Percentiles rank a stretch among this genome's conserved stretches.
phyloP scores from a whole-genome alignment of 2,797 vertebrate genomes.

The Ataeniobius toweri region DNA sequence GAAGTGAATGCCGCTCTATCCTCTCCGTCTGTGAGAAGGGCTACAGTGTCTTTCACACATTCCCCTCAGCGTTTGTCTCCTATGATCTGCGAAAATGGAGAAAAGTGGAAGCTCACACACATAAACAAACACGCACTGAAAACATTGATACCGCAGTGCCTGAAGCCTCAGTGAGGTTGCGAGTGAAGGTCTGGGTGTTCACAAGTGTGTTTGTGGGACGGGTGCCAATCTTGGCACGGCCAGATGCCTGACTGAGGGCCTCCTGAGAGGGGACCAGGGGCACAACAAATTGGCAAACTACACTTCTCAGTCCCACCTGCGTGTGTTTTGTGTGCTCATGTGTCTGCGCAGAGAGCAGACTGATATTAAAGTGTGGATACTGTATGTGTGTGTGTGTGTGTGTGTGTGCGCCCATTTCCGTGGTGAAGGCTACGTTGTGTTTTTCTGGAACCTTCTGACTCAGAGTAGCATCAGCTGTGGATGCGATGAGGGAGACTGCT shows the following conservation, averaged over 20 bases:
- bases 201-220: slow-evolving; percentile 60
- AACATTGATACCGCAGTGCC: slow-evolving; percentile 45
- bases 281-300: slow-evolving; percentile 77
- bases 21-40: slow-evolving; percentile 42
- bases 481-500: slow-evolving; percentile 25
- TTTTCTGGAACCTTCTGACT: slow-evolving; percentile 61
- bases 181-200: slow-evolving; percentile 33
- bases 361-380: slow-evolving; percentile 31
- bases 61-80: slow-evolving; percentile 64
- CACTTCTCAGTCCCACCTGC: slow-evolving; percentile 71
- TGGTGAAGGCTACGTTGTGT: slow-evolving; percentile 44
- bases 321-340: slow-evolving; percentile 59
- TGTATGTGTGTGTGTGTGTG: slow-evolving; percentile 29
- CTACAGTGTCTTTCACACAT: slow-evolving; percentile 55
- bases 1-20: slow-evolving; percentile 39
- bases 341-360: slow-evolving; percentile 45
- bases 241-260: slow-evolving; percentile 66
- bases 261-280: slow-evolving; percentile 75
- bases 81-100: slow-evolving; percentile 59
- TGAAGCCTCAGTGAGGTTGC: slow-evolving; percentile 48
- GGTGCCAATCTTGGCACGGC: slow-evolving; percentile 75
- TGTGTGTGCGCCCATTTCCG: slow-evolving; percentile 29
- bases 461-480: slow-evolving; percentile 62
- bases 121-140: slow-evolving; percentile 23
- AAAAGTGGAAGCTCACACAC: slow-evolving; percentile 49